These are phyloP conservation scores for Coboldia fuscipes DNA, from an alignment of 1,140 invertebrate genomes.

Conservation along the genomic window DNA sequence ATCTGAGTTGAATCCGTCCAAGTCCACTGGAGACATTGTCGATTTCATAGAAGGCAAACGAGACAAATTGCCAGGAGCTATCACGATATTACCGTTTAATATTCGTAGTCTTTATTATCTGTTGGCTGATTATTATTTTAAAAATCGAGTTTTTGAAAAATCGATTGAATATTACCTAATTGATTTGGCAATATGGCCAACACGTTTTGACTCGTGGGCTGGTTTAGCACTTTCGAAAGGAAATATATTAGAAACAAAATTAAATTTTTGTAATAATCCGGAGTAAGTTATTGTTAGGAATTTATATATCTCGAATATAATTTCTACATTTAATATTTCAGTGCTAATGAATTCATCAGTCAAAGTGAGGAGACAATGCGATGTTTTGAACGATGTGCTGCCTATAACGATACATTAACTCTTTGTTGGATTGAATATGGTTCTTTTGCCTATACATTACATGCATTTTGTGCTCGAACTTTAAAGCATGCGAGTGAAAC, in stretches of 20 bases:
- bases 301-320: slow-evolving; percentile 73
- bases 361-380: slow-evolving; percentile 8
- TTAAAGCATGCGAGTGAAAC: slow-evolving; percentile 39
- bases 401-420: slow-evolving; percentile 5
- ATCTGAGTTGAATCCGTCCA: slow-evolving; percentile 33
- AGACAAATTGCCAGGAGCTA: slow-evolving; percentile 27
- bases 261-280: slow-evolving; percentile 48
- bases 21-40: slow-evolving; percentile 32
- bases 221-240: slow-evolving; percentile 64
- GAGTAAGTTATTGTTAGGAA: slow-evolving; percentile 55
- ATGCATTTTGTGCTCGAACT: slow-evolving; percentile 7
- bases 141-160: slow-evolving; percentile 52
- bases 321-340: slow-evolving; percentile 24
- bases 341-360: slow-evolving; percentile 1
- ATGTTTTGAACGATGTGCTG: slow-evolving; percentile 9
- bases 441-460: slow-evolving; percentile 8
- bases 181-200: slow-evolving; percentile 59
- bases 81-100: slow-evolving; percentile 24
- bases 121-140: slow-evolving; percentile 81
- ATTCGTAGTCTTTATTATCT: slow-evolving; percentile 67
- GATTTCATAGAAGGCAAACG: slow-evolving; percentile 39
- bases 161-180: slow-evolving; percentile 63
- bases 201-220: slow-evolving; percentile 78
- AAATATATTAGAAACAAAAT: slow-evolving; percentile 54
- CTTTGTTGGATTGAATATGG: slow-evolving; percentile 11